Evolutionary conservation across 2,113 vertebrate genomes (phyloP), one percentile per base, ranked within the genome.

Genomic region (Nipponia nippon): DNA sequence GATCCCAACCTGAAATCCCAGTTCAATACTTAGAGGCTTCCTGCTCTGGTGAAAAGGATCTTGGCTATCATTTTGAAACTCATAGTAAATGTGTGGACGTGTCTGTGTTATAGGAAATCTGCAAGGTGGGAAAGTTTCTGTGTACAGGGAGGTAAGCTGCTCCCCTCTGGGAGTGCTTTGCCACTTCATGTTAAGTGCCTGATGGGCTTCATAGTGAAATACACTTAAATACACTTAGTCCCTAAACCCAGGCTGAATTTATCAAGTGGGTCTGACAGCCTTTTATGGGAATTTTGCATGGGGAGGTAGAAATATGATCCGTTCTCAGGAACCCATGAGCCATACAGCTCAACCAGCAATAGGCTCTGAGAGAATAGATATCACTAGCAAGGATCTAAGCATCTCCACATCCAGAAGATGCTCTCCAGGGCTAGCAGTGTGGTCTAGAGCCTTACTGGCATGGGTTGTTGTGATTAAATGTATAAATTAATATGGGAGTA

Each of bases 31-130:
- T 97, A 97, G 78, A 77, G 32, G 61, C 8, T 98, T 34, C 99
- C 99, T 12, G 6, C 4, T 6, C 97, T 98, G 89, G 26, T 99
- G 86, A 99, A 98, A 97, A 98, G 94, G 89, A 90, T 97, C 44
- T 17, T 98, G 15, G 96, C 96, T n/a, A 58, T 99, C 71, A 50
- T 99, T 83, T 75, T 99, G 53, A 98, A 97, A 94, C 98, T 98
- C 27, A 76, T 98, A 96, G 99, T 99, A 93, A 99, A 98, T 97
- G 76, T 56, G 49, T 61, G 55, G 49, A 29, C 1, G 0, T 36
- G 23, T 70, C 71, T 49, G n/a, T 63, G 40, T 38, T 55, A 15
- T 0, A 56, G 44, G 40, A 83, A 29, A 77, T 56, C 40, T 83
- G 32, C 36, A 53, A 56, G 44, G 36, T 69, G 56, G n/a, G 75